phyloP scores from a whole-genome alignment of 2,113 vertebrate genomes.

The Chamaea fasciata region DNA sequence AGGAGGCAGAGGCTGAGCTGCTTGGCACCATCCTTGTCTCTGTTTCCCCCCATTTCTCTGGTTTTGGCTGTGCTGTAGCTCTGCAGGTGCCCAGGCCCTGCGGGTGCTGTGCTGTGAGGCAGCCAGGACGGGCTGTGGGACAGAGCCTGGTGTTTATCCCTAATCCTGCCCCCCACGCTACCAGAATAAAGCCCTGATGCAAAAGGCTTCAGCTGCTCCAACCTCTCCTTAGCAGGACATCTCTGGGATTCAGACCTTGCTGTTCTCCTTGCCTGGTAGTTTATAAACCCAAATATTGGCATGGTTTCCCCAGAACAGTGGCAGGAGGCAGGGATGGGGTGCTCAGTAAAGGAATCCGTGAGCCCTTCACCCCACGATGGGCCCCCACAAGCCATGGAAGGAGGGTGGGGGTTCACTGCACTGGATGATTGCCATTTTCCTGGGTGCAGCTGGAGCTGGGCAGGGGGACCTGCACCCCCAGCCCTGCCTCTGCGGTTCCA shows the following conservation, averaged over 20 bases:
- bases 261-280: background rate
- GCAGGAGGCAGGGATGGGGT: background rate
- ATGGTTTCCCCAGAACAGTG: accelerated
- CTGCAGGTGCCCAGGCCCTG: background rate
- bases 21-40: background rate
- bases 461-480: background rate
- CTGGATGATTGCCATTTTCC: accelerated
- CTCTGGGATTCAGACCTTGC: background rate
- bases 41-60: background rate
- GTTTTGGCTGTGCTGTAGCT: accelerated
- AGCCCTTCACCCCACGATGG: accelerated
- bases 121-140: background rate
- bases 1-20: background rate
- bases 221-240: background rate
- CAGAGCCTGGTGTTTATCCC: background rate
- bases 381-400: accelerated
- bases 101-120: background rate
- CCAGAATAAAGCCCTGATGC: background rate
- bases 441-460: background rate
- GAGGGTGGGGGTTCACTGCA: accelerated
- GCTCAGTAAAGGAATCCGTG: background rate
- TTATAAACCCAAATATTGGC: background rate
- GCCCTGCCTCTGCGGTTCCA: constrained; percentile 12
- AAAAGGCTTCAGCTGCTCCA: background rate
- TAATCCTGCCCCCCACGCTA: accelerated